Percentiles rank a stretch among this genome's conserved stretches.
phyloP scores from a whole-genome alignment of 2,797 vertebrate species.

The Ciconia nigra region DNA sequence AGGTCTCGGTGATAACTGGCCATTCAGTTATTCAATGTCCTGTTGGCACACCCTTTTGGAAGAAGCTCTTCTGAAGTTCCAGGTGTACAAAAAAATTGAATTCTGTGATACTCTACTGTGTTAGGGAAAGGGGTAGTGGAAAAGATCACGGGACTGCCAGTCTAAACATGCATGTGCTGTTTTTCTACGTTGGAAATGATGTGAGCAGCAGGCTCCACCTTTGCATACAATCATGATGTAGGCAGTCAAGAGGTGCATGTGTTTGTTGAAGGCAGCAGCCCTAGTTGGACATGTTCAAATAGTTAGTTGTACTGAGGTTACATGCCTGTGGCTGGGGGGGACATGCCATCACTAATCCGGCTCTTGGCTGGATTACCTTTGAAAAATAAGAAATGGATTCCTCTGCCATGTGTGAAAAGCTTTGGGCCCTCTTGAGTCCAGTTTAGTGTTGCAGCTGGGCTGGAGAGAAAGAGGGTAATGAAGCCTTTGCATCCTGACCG shows the following conservation, averaged over 20 bases:
- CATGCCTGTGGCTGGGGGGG: conserved; percentile 30
- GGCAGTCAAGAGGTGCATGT: background rate
- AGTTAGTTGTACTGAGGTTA: background rate
- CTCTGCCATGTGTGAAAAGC: background rate
- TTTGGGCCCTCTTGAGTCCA: conserved; percentile 1
- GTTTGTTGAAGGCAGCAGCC: background rate
- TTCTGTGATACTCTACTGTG: background rate
- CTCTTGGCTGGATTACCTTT: conserved; percentile 40
- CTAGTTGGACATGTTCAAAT: background rate
- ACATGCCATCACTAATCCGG: conserved; percentile 19
- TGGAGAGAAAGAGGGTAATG: background rate
- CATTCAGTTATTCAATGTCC: background rate
- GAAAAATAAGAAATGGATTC: conserved; percentile 43
- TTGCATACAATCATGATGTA: background rate
- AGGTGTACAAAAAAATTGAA: background rate
- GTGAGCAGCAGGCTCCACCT: background rate
- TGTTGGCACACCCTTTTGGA: background rate
- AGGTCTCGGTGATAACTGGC: background rate
- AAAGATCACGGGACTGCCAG: background rate
- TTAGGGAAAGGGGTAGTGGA: background rate
- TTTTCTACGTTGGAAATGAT: background rate
- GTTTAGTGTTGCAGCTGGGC: conserved; percentile 11
- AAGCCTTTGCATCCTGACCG: background rate
- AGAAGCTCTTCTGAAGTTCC: background rate
- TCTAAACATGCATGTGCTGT: background rate